Conservation (phyloP, 2,888 invertebrate species). For the Phyllotreta striolata region DNA sequence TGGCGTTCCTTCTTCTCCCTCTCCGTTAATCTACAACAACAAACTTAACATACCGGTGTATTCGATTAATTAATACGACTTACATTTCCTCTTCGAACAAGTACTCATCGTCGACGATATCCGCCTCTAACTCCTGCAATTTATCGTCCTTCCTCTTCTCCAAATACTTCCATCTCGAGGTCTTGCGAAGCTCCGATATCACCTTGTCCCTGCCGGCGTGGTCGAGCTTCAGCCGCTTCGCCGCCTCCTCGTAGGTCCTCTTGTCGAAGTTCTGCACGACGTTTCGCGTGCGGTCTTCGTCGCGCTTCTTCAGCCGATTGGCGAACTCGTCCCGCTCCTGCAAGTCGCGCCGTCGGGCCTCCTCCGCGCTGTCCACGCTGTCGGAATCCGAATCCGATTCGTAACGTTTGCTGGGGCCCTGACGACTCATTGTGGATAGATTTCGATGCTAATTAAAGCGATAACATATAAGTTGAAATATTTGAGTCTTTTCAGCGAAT, state of each 20-base stretch:
- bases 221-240: slow-evolving; percentile 88
- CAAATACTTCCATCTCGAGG: slow-evolving; percentile 92
- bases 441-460: not conserved
- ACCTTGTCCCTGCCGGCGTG: slow-evolving; percentile 85
- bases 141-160: slow-evolving; percentile 97
- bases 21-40: slow-evolving; percentile 75
- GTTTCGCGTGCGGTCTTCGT: slow-evolving; percentile 88
- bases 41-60: not conserved
- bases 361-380: slow-evolving; percentile 78
- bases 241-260: slow-evolving; percentile 85
- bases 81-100: slow-evolving; percentile 89
- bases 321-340: slow-evolving; percentile 95
- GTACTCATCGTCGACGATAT: slow-evolving; percentile 95
- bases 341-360: slow-evolving; percentile 81
- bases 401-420: slow-evolving; percentile 60
- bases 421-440: slow-evolving; percentile 42
- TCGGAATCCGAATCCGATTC: slow-evolving; percentile 67
- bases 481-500: not conserved
- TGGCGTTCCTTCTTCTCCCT: slow-evolving; percentile 84
- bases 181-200: slow-evolving; percentile 85
- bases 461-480: not conserved
- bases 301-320: slow-evolving; percentile 84
- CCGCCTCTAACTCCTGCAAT: slow-evolving; percentile 91
- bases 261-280: slow-evolving; percentile 73
- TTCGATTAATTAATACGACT: slow-evolving; percentile 55